Conservation (phyloP, 2,888 invertebrate genomes). For the Nineta flava region DNA sequence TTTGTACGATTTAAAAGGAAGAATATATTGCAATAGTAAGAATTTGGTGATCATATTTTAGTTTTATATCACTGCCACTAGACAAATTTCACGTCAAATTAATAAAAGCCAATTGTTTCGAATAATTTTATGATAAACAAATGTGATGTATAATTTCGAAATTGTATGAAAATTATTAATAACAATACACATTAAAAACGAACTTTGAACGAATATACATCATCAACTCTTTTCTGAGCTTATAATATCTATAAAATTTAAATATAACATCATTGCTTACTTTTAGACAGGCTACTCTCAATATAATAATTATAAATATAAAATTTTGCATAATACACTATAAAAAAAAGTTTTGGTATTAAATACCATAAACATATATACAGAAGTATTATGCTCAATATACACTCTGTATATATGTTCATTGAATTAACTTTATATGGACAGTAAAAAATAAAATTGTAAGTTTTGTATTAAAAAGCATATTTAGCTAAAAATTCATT, state of each 20-base stretch:
- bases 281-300: conserved; percentile 1
- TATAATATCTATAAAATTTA: not conserved
- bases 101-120: too few species aligned
- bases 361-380: too few species aligned
- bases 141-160: too few species aligned
- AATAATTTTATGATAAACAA: too few species aligned
- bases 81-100: too few species aligned
- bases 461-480: conserved; percentile 5
- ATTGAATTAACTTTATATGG: not conserved
- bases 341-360: not conserved
- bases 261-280: not conserved
- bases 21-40: too few species aligned
- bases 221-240: not conserved
- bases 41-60: too few species aligned
- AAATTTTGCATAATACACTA: not conserved
- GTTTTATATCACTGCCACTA: too few species aligned
- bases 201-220: not conserved
- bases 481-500: conserved; percentile 7
- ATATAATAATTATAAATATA: not conserved
- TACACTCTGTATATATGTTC: too few species aligned
- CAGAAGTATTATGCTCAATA: too few species aligned
- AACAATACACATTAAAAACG: not conserved
- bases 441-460: not conserved
- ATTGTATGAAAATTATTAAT: not conserved
- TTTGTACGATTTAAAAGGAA: too few species aligned